Evolutionary conservation across 2,797 vertebrate genomes (phyloP).

Genomic region (Typhlichthys subterraneus): DNA sequence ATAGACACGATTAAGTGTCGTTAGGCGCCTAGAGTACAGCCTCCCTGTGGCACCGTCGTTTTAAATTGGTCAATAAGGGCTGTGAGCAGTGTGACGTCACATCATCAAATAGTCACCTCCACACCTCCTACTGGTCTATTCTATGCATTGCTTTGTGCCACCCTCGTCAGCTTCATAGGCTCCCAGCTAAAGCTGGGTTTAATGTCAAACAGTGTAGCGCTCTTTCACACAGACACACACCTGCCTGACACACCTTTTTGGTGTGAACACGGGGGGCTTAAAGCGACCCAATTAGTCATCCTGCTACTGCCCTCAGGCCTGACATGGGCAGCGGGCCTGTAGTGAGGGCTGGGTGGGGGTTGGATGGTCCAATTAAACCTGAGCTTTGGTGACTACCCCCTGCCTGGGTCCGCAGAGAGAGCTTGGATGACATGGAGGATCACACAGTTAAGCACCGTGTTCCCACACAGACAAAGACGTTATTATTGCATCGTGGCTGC

Average conservation of each 20-base stretch:
- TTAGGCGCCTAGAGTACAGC: no score
- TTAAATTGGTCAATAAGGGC: neutral
- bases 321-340: slow-evolving; percentile 76
- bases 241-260: slow-evolving; percentile 38
- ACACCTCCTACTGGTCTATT: neutral
- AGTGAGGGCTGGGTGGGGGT: slow-evolving; percentile 63
- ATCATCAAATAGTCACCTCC: neutral
- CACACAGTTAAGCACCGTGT: neutral
- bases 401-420: slow-evolving; percentile 44
- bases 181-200: slow-evolving; percentile 7
- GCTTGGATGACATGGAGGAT: slow-evolving; percentile 15
- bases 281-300: slow-evolving; percentile 85
- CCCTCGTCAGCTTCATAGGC: slow-evolving; percentile 35
- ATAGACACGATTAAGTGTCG: no score
- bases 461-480: neutral
- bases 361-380: slow-evolving; percentile 77
- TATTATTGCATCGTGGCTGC: neutral
- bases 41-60: no score
- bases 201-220: slow-evolving; percentile 20
- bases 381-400: slow-evolving; percentile 64
- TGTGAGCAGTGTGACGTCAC: neutral
- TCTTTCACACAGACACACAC: slow-evolving; percentile 22
- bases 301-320: slow-evolving; percentile 82
- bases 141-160: slow-evolving; percentile 1
- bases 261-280: slow-evolving; percentile 48